phyloP scores from a whole-genome alignment of 1,140 invertebrate genomes.

The Hyphantria cunea region DNA sequence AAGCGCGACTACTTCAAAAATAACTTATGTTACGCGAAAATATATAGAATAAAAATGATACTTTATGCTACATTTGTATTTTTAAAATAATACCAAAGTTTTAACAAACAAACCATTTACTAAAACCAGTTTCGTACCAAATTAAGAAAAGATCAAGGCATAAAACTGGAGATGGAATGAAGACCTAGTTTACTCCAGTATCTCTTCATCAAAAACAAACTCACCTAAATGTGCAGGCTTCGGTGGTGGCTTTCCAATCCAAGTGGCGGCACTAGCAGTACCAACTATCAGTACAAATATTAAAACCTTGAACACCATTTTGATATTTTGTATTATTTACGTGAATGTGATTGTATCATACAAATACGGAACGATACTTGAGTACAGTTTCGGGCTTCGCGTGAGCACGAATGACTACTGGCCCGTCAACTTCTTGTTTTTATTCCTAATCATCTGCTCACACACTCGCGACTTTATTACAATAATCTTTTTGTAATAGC shows the following conservation, averaged over 20 bases:
- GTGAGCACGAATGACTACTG: constrained; percentile 41
- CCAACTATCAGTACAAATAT: constrained; percentile 46
- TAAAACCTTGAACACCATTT: constrained; percentile 58
- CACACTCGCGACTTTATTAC: constrained; percentile 41
- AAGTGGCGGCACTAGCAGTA: constrained; percentile 47
- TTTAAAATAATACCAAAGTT: no score
- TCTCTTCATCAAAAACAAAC: constrained; percentile 9
- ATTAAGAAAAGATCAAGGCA: background rate
- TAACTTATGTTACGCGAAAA: no score
- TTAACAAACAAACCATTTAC: no score
- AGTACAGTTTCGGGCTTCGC: constrained; percentile 16
- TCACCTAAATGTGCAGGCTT: constrained; percentile 57
- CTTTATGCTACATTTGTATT: no score
- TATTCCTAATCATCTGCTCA: constrained; percentile 47
- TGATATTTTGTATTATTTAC: constrained; percentile 20
- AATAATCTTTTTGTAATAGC: no score
- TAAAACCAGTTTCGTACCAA: background rate
- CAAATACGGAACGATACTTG: constrained; percentile 31
- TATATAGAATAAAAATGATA: no score
- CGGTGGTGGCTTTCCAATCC: constrained; percentile 35
- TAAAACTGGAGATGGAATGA: no score
- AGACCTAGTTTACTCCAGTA: no score
- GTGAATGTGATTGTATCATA: background rate
- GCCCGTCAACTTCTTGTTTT: constrained; percentile 52
- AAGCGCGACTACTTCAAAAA: no score